These are phyloP conservation scores for Tortrix viridana DNA, from an alignment of 2,888 invertebrate species.

Conservation along the genomic window DNA sequence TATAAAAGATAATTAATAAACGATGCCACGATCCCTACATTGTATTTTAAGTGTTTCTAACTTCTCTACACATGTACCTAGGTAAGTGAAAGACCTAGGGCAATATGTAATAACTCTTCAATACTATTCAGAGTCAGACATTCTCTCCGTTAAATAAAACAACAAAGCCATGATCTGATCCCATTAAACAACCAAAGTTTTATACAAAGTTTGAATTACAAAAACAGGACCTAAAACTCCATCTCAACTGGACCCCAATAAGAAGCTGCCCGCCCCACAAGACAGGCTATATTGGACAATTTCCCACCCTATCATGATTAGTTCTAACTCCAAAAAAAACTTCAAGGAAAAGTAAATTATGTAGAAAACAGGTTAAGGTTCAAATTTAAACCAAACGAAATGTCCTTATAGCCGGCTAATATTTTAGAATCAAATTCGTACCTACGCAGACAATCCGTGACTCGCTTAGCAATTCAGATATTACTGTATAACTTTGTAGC, in stretches of 20 bases:
- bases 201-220: background rate
- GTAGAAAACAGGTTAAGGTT: too few relatives aligned
- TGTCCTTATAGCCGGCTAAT: too few relatives aligned
- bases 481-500: constrained; percentile 42
- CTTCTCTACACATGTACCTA: too few relatives aligned
- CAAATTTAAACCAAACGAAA: too few relatives aligned
- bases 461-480: constrained; percentile 70
- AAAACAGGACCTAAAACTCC: constrained; percentile 11
- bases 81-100: too few relatives aligned
- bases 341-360: too few relatives aligned
- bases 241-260: constrained; percentile 5
- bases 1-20: too few relatives aligned
- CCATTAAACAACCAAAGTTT: constrained; percentile 3
- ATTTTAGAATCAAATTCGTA: background rate
- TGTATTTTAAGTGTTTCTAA: too few relatives aligned
- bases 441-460: constrained; percentile 59
- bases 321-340: background rate
- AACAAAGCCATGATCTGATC: background rate
- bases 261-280: constrained; percentile 70
- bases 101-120: too few relatives aligned
- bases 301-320: constrained; percentile 37
- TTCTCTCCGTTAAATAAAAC: background rate
- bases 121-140: too few relatives aligned
- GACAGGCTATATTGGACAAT: constrained; percentile 77
- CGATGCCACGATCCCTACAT: too few relatives aligned